Evolutionary conservation across 1,140 invertebrate species (phyloP).

Genomic region (Planococcus citri): DNA sequence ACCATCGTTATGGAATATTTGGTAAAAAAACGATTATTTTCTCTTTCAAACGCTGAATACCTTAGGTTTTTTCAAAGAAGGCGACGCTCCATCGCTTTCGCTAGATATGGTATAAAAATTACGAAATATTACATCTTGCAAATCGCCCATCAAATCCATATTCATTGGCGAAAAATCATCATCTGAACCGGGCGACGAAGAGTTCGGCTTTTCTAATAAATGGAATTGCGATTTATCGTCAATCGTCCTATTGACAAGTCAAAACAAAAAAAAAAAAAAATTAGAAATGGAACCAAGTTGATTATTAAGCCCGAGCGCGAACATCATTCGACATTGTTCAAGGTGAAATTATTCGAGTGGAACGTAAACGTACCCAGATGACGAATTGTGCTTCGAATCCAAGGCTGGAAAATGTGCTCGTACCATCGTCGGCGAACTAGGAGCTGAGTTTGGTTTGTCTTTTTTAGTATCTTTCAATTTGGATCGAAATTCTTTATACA

Average conservation of each 20-base stretch:
- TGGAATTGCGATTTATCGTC: neutral
- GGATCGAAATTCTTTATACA: conserved; percentile 58
- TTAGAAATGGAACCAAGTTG: neutral
- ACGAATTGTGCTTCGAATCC: neutral
- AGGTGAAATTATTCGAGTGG: too few species aligned
- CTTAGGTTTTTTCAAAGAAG: neutral
- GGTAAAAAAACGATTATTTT: too few species aligned
- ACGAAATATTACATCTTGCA: conserved; percentile 45
- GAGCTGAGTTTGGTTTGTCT: conserved; percentile 41
- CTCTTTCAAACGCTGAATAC: neutral
- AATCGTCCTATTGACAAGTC: neutral
- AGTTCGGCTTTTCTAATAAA: neutral
- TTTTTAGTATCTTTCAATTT: conserved; percentile 41
- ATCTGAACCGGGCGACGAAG: neutral
- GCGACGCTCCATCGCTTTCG: conserved; percentile 21
- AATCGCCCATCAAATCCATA: conserved; percentile 52
- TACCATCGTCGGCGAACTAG: conserved; percentile 44
- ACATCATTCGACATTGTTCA: too few species aligned
- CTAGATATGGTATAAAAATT: conserved; percentile 12
- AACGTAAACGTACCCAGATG: neutral
- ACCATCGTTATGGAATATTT: too few species aligned
- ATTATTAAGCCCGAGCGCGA: too few species aligned
- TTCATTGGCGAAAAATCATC: conserved; percentile 32
- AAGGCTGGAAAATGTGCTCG: neutral
- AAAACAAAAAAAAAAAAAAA: neutral